phyloP scores from a whole-genome alignment of 2,113 vertebrate species.

The Gymnobelideus leadbeateri region DNA sequence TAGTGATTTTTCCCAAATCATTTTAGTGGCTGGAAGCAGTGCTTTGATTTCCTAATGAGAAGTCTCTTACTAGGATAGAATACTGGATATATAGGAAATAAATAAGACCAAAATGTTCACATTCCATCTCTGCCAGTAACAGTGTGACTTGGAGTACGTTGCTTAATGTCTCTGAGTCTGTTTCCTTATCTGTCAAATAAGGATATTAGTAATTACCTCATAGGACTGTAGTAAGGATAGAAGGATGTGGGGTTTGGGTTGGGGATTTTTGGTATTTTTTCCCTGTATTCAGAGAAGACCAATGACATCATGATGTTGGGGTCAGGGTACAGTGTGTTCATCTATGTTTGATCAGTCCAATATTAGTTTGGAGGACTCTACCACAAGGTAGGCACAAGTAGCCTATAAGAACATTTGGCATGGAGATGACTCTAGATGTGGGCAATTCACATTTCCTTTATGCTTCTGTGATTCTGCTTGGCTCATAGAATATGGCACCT shows the following conservation, averaged over 20 bases:
- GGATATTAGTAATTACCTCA: background rate
- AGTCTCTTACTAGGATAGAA: background rate
- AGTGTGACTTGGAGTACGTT: background rate
- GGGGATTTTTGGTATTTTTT: background rate
- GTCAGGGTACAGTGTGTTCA: background rate
- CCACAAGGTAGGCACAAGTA: background rate
- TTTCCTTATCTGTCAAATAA: background rate
- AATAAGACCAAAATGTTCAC: background rate
- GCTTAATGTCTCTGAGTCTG: background rate
- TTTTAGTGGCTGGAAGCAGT: background rate
- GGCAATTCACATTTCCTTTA: background rate
- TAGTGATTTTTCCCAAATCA: background rate
- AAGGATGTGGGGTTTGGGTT: background rate
- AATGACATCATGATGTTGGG: background rate
- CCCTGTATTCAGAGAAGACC: background rate
- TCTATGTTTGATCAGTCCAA: background rate
- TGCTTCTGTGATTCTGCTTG: background rate
- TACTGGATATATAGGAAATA: background rate
- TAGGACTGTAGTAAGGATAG: background rate
- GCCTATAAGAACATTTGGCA: background rate
- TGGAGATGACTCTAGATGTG: background rate
- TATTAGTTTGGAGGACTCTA: background rate
- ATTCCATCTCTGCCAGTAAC: background rate
- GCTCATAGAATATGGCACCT: background rate
- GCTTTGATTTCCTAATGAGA: background rate